Base-by-base conservation (phyloP, 2,888 invertebrate species). In the Uropetala carovei region DNA sequence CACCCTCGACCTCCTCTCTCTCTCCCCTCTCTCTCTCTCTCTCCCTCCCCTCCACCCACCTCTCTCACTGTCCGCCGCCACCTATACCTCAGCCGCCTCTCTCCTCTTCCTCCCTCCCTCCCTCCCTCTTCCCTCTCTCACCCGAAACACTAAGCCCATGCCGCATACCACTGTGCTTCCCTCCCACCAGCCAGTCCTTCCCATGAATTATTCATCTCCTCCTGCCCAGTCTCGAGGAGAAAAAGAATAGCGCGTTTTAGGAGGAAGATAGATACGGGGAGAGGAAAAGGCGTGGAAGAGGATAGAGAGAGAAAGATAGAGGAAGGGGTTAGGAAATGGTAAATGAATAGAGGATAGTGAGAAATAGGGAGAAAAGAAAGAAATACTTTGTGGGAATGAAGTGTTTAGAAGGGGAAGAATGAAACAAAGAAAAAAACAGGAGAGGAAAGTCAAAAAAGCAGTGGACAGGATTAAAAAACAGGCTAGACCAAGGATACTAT, bases 161-260 rank as follows among this genome's bases (percentile, higher is more conserved):
- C 83, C 59, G 86, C 86, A 86, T 60, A 86, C 86, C 86, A 86
- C 86, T 8, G 60, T 7, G 59, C 27, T 3, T 30, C 16, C 59
- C n/a, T 86, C 60, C 9, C 43, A 82, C 82, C 18, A 43, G 30
- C 30, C 64, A 16, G 18, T 64, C 64, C 56, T 9, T 9, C 86
- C 18, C 16, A 60, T 86, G 86, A 86, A 86, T 86, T 60, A 86
- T 86, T 86, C 86, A 86, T 86, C 22, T 59, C 60, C 86, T 30
- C 13, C 58, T 14, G 22, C 22, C 27, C 85, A 85, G 22, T 43
- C 58, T 27, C 82, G 22, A 68, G 43, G 22, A 68, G n/a, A 68
- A 68, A 68, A 68, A 68, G 68, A n/a, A 68, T 68, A 22, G 68
- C 43, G 43, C 43, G 43, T 1, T 43, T 43, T 43, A 43, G 43